Conservation (phyloP, 37 sponge, comb jelly and placozoan genomes). For the Ephydatia muelleri region DNA sequence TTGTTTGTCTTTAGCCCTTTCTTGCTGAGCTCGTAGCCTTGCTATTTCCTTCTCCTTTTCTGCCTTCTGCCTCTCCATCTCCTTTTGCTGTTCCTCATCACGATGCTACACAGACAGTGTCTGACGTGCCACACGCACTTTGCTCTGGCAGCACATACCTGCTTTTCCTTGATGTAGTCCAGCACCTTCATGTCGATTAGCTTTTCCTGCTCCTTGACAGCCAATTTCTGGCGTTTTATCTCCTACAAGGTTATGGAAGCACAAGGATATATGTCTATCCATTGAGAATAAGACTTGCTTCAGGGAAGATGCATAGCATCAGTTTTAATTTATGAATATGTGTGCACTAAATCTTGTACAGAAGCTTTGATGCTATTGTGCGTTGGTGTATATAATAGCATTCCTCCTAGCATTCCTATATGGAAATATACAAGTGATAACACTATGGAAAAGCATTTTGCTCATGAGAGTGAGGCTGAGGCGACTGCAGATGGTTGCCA, state of each 20-base stretch:
- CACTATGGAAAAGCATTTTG: no score
- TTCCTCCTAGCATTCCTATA: no score
- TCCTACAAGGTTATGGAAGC: conserved; percentile 48
- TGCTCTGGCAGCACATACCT: conserved; percentile 61
- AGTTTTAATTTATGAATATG: no score
- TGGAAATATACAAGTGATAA: no score
- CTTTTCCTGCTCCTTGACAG: conserved; percentile 81
- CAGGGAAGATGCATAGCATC: no score
- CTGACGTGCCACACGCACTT: conserved; percentile 43
- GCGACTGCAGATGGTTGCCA: no score
- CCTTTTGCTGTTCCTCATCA: conserved; percentile 85
- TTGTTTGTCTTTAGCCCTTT: conserved; percentile 96
- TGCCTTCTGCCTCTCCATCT: conserved; percentile 79
- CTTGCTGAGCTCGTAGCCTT: conserved; percentile 92
- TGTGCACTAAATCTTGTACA: background rate
- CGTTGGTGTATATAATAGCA: background rate
- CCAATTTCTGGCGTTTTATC: conserved; percentile 80
- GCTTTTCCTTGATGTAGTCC: conserved; percentile 92
- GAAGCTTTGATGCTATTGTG: background rate
- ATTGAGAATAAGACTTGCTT: no score
- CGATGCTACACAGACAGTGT: conserved; percentile 37
- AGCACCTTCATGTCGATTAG: conserved; percentile 87
- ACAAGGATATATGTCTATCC: no score
- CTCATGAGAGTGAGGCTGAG: no score
- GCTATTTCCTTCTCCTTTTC: conserved; percentile 99